Conservation (phyloP, 2,113 vertebrate species). For the Columbina picui region DNA sequence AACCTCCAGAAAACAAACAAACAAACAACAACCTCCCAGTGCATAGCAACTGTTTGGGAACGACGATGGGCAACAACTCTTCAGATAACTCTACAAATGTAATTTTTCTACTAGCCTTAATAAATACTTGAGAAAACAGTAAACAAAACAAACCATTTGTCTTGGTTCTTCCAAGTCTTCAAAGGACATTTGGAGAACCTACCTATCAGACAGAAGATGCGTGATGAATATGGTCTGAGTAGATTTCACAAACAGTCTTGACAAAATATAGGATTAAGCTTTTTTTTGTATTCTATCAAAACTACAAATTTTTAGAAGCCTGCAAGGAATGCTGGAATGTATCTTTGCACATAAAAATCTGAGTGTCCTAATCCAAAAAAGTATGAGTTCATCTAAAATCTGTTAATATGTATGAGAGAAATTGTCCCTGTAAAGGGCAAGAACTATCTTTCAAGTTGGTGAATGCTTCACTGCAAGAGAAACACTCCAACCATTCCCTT, state of each 20-base stretch:
- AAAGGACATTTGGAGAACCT: neutral
- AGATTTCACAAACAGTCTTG: neutral
- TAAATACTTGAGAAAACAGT: neutral
- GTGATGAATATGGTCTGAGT: neutral
- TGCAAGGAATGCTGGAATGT: neutral
- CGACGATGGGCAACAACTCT: neutral
- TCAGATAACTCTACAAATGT: neutral
- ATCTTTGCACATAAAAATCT: neutral
- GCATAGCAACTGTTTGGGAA: neutral
- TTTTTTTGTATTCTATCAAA: neutral
- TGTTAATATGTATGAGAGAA: neutral
- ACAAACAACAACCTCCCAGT: too few species aligned
- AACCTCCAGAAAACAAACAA: neutral
- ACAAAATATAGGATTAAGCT: neutral
- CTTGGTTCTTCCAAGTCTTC: neutral
- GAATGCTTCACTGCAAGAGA: neutral
- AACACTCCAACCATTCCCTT: neutral
- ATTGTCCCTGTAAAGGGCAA: neutral
- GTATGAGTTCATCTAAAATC: neutral
- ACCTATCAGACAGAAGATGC: neutral
- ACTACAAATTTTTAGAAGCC: neutral
- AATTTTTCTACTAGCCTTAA: neutral
- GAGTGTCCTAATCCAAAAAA: neutral
- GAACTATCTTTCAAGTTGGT: neutral
- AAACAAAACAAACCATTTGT: neutral